Percentiles rank a stretch among this genome's conserved stretches.
Evolutionary conservation across 64 coral and sea anemone genomes (phyloP).

Genomic region (Exaiptasia diaphana): DNA sequence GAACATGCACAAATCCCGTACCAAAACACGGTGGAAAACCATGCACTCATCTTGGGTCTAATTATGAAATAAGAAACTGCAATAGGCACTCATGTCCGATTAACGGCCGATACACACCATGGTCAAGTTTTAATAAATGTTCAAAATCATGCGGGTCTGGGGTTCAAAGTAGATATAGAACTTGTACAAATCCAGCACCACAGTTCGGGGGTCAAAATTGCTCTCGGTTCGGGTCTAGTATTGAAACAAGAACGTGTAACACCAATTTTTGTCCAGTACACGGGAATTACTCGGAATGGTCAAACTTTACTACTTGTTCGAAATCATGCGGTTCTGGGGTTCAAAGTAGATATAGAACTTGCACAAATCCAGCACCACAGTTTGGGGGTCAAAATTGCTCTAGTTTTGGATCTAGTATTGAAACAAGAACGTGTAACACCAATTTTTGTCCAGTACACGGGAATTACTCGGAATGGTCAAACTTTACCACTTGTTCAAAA

Average conservation of each 20-base stretch:
- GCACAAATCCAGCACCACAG: slow-evolving; percentile 37
- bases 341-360: slow-evolving; percentile 4
- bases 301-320: slow-evolving; percentile 23
- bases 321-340: slow-evolving; percentile 57
- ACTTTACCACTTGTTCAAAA: slow-evolving; percentile 25
- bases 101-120: slow-evolving; percentile 32
- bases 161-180: slow-evolving; percentile 20
- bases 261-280: slow-evolving; percentile 53
- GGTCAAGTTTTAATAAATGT: slow-evolving; percentile 58
- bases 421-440: slow-evolving; percentile 32
- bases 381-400: slow-evolving; percentile 25
- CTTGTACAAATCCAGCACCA: slow-evolving; percentile 55
- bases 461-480: slow-evolving; percentile 53
- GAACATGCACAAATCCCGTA: slow-evolving; percentile 61
- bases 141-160: slow-evolving; percentile 59
- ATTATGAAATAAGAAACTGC: slow-evolving; percentile 13
- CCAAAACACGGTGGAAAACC: slow-evolving; percentile 43
- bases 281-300: slow-evolving; percentile 60
- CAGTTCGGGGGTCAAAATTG: slow-evolving; percentile 39
- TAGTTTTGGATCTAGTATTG: background rate
- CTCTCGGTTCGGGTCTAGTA: slow-evolving; percentile 36
- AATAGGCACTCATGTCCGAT: slow-evolving; percentile 53
- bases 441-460: slow-evolving; percentile 77
- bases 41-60: slow-evolving; percentile 20
- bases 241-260: slow-evolving; percentile 47